Conservation (phyloP, 2,113 vertebrate species). For the Rhynchopsitta pachyrhyncha region DNA sequence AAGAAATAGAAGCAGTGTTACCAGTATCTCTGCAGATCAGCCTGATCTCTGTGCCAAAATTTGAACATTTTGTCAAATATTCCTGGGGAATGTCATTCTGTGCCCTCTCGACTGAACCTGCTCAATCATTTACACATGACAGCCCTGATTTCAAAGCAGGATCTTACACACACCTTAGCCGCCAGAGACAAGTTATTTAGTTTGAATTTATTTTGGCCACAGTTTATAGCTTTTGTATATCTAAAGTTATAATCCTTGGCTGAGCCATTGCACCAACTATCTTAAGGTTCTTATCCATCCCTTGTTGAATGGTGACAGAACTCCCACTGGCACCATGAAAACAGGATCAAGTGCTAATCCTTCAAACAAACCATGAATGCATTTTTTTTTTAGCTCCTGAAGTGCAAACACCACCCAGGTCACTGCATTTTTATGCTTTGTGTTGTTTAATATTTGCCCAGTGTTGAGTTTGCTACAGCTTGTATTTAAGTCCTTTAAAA, state of each 20-base stretch:
- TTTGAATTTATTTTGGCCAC: constrained; percentile 23
- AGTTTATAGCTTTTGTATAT: background rate
- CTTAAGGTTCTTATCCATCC: background rate
- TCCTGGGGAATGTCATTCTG: background rate
- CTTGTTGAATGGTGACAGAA: background rate
- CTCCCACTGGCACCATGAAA: constrained; percentile 8
- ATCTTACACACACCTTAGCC: background rate
- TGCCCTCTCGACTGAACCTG: background rate
- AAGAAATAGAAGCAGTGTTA: background rate
- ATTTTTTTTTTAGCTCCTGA: background rate
- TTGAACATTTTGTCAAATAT: background rate
- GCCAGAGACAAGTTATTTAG: background rate
- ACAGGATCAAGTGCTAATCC: constrained; percentile 30
- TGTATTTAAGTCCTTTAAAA: background rate
- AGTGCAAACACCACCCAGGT: background rate
- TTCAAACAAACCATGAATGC: background rate
- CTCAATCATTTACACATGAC: background rate
- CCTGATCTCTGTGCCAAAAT: background rate
- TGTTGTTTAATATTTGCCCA: background rate
- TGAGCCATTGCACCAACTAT: background rate
- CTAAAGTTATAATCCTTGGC: background rate
- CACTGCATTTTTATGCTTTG: background rate
- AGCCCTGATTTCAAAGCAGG: background rate
- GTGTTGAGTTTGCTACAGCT: background rate
- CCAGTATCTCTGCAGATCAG: background rate